Evolutionary conservation across 2,888 invertebrate genomes (phyloP).

Genomic region (Corbicula japonica): DNA sequence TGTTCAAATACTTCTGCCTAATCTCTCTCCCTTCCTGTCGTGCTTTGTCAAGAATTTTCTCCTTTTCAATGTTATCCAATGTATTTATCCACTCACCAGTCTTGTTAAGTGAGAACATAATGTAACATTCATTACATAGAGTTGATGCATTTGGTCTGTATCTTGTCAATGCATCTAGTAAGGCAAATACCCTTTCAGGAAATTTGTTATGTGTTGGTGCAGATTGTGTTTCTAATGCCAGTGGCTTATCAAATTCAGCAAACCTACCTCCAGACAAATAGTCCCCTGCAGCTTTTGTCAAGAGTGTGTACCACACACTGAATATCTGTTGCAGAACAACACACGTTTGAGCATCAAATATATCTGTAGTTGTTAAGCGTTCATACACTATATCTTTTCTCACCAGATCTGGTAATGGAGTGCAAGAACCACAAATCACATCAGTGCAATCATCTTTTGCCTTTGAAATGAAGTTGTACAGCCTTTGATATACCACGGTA

Average conservation of each 20-base stretch:
- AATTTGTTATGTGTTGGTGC: slow-evolving; percentile 19
- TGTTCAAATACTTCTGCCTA: neutral
- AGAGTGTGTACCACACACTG: slow-evolving; percentile 18
- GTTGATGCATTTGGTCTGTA: slow-evolving; percentile 14
- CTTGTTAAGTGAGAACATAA: slow-evolving; percentile 6
- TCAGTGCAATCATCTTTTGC: slow-evolving; percentile 30
- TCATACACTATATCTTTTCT: slow-evolving; percentile 34
- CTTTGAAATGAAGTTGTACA: slow-evolving; percentile 26
- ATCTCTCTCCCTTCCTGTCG: neutral
- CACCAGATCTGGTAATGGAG: slow-evolving; percentile 34
- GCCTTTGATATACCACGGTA: slow-evolving; percentile 26
- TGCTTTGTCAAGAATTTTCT: neutral
- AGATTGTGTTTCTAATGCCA: slow-evolving; percentile 12
- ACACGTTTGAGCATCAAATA: slow-evolving; percentile 21
- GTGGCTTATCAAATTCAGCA: slow-evolving; percentile 17
- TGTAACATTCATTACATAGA: slow-evolving; percentile 10
- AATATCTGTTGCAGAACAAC: slow-evolving; percentile 40
- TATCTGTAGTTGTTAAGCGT: slow-evolving; percentile 16
- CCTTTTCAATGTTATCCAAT: neutral
- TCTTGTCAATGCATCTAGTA: slow-evolving; percentile 3
- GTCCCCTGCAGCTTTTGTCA: slow-evolving; percentile 43
- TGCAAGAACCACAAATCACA: slow-evolving; percentile 1
- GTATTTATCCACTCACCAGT: neutral
- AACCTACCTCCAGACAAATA: slow-evolving; percentile 31
- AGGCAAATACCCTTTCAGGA: slow-evolving; percentile 12